Evolutionary conservation across 2,888 invertebrate species (phyloP).

Genomic region (Pristionchus arcanus): DNA sequence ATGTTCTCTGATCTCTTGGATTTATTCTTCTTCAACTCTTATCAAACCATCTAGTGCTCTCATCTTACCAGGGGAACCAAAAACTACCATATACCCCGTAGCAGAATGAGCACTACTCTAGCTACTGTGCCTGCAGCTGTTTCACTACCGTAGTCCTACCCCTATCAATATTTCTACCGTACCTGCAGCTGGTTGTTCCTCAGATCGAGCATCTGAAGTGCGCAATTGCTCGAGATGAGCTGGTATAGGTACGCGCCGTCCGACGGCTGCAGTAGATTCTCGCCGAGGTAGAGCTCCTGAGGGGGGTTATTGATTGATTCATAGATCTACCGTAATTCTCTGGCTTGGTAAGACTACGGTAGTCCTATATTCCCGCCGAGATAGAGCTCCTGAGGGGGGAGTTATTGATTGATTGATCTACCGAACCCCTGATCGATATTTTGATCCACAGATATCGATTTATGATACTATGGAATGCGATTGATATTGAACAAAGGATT

Average conservation of each 20-base stretch:
- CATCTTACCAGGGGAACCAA: too few species aligned
- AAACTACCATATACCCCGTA: too few species aligned
- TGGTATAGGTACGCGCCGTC: conserved; percentile 89
- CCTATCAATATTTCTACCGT: too few species aligned
- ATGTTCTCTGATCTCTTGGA: too few species aligned
- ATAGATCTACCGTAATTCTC: neutral
- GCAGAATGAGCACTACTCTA: too few species aligned
- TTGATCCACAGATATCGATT: neutral
- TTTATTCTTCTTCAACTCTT: too few species aligned
- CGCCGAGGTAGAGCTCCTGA: conserved; percentile 88
- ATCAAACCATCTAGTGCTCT: too few species aligned
- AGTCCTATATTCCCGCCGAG: too few species aligned
- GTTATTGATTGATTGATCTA: neutral
- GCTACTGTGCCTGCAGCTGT: too few species aligned
- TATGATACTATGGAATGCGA: neutral
- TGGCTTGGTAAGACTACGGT: too few species aligned
- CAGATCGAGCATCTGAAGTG: conserved; percentile 89
- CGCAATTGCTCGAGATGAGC: conserved; percentile 87
- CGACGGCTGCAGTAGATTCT: conserved; percentile 86
- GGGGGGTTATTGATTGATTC: conserved; percentile 17
- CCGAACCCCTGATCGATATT: neutral
- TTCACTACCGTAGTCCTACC: neutral
- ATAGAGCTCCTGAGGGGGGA: conserved; percentile 84
- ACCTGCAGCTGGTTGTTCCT: conserved; percentile 83
- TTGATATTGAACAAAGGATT: too few species aligned